Conservation (phyloP, 2,888 invertebrate species). For the Tipula vernalis region DNA sequence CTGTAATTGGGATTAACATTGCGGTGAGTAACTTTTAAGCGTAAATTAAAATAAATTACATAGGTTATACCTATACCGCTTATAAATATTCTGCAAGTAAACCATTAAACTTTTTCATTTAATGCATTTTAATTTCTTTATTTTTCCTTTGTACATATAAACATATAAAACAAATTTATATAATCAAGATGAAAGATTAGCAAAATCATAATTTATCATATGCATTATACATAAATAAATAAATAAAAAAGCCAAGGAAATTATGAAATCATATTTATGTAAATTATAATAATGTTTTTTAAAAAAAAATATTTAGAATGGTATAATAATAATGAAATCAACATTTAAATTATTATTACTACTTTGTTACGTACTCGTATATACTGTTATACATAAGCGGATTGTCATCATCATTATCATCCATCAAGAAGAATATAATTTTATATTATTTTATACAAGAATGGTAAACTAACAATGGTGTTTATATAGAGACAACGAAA, state of each 20-base stretch:
- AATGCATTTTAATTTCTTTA: neutral
- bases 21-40: no score
- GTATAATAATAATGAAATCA: neutral
- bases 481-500: neutral
- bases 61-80: neutral
- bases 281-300: neutral
- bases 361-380: constrained; percentile 4
- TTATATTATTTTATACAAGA: neutral
- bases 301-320: neutral
- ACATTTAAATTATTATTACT: constrained; percentile 4
- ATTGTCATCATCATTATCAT: constrained; percentile 4
- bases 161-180: neutral
- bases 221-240: neutral
- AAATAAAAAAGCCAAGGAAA: neutral
- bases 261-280: neutral
- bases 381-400: neutral
- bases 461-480: neutral
- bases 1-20: no score
- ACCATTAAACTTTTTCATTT: neutral
- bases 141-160: neutral
- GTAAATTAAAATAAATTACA: neutral
- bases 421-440: neutral
- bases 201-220: neutral
- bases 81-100: neutral
- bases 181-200: neutral